Percentiles rank a stretch among this genome's conserved stretches.
Conservation (phyloP, 1,140 invertebrate genomes). For the Drosophila fuyamai region DNA sequence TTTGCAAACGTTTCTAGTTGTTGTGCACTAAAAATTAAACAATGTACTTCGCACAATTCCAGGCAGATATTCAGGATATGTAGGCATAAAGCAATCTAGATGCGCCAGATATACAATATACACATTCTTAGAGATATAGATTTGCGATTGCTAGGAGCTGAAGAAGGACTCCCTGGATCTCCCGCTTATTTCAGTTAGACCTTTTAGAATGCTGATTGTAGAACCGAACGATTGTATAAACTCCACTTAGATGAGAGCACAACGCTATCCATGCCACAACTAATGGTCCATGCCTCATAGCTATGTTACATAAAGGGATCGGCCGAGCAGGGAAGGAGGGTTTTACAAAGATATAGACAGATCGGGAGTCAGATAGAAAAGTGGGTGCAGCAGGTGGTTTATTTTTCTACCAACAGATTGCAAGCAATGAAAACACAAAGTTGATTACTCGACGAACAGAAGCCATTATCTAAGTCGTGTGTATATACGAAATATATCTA, state of each 20-base stretch:
- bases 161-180: conserved; percentile 3
- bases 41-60: conserved; percentile 51
- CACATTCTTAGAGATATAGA: conserved; percentile 13
- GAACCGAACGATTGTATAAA: conserved; percentile 43
- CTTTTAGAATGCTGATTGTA: conserved; percentile 31
- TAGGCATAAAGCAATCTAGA: conserved; percentile 12
- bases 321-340: conserved; percentile 16
- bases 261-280: conserved; percentile 23
- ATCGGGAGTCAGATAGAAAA: conserved; percentile 7
- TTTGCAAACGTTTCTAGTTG: conserved; percentile 61
- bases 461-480: conserved; percentile 43
- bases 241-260: conserved; percentile 40
- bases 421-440: conserved; percentile 48
- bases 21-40: conserved; percentile 60
- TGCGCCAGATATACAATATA: conserved; percentile 24
- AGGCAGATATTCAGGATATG: conserved; percentile 34
- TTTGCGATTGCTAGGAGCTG: conserved; percentile 26
- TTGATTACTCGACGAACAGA: conserved; percentile 36
- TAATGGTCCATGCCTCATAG: conserved; percentile 29
- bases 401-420: conserved; percentile 75
- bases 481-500: conserved; percentile 57
- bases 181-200: conserved; percentile 24
- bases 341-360: conserved; percentile 17
- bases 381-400: conserved; percentile 49
- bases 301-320: conserved; percentile 25